phyloP scores from a whole-genome alignment of 2,888 invertebrate genomes.

The Allophyes oxyacanthae region DNA sequence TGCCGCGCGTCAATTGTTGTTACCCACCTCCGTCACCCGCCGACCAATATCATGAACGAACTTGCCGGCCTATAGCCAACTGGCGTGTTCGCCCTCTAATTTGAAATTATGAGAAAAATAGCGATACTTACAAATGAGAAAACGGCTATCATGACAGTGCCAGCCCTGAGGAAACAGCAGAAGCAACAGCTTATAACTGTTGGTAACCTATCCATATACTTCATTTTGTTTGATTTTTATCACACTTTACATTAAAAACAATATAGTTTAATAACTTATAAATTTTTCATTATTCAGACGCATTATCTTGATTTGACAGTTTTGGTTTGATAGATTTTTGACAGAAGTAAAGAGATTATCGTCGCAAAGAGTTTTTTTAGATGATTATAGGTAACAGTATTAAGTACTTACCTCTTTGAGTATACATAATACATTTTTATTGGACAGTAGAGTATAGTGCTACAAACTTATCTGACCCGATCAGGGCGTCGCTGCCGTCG shows the following conservation, averaged over 20 bases:
- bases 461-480: too few relatives aligned
- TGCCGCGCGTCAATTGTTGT: too few relatives aligned
- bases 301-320: constrained; percentile 1
- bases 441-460: too few relatives aligned
- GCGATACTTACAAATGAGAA: constrained; percentile 75
- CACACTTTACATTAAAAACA: constrained; percentile 9
- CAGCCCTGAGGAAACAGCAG: constrained; percentile 79
- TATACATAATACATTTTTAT: too few relatives aligned
- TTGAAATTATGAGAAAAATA: background rate
- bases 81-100: too few relatives aligned
- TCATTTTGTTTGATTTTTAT: constrained; percentile 58
- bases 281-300: constrained; percentile 20
- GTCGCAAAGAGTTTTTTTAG: background rate
- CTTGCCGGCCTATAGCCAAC: too few relatives aligned
- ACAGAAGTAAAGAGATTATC: background rate
- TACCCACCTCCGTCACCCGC: too few relatives aligned
- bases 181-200: constrained; percentile 82
- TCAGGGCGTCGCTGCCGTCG: too few relatives aligned
- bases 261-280: constrained; percentile 1
- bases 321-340: constrained; percentile 13
- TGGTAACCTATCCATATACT: constrained; percentile 72
- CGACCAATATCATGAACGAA: too few relatives aligned
- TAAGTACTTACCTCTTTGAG: too few relatives aligned
- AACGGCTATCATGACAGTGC: constrained; percentile 74
- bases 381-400: constrained; percentile 1